These are phyloP conservation scores for Istiophorus platypterus DNA, from an alignment of 2,113 vertebrate genomes.

Conservation along the genomic window DNA sequence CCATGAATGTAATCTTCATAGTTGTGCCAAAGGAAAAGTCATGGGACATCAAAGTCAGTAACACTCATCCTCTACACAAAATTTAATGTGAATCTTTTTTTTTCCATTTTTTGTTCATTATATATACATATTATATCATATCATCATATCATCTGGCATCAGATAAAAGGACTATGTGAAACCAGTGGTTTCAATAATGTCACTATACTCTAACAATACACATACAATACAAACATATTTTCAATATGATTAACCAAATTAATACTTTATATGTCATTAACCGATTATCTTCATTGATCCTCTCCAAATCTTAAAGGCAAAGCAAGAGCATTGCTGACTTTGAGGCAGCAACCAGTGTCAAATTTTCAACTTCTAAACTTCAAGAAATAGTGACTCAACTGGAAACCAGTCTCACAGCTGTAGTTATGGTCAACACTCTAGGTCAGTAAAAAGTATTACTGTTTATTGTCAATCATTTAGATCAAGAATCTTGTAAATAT, in stretches of 20 bases:
- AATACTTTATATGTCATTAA: background rate
- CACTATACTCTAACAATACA: too few species aligned
- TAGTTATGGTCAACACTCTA: slow-evolving; percentile 22
- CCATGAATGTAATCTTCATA: too few species aligned
- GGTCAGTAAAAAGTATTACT: slow-evolving; percentile 57
- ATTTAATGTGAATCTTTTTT: too few species aligned
- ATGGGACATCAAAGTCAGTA: too few species aligned
- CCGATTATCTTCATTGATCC: background rate
- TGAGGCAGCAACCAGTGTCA: slow-evolving; percentile 40
- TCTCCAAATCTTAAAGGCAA: background rate
- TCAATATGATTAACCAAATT: background rate
- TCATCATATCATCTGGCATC: too few species aligned
- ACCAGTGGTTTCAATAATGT: too few species aligned
- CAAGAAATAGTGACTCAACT: background rate
- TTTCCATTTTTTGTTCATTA: too few species aligned
- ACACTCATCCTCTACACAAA: too few species aligned
- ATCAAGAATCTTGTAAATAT: background rate
- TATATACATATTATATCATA: too few species aligned
- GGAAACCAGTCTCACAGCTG: fast-evolving
- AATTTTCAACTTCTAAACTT: slow-evolving; percentile 27
- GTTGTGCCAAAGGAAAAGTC: too few species aligned
- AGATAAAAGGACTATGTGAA: too few species aligned
- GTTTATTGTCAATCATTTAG: background rate
- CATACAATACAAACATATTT: too few species aligned
- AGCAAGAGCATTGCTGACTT: slow-evolving; percentile 13